Conservation (phyloP, 2,797 vertebrate species). For the Enteromius argenteus region DNA sequence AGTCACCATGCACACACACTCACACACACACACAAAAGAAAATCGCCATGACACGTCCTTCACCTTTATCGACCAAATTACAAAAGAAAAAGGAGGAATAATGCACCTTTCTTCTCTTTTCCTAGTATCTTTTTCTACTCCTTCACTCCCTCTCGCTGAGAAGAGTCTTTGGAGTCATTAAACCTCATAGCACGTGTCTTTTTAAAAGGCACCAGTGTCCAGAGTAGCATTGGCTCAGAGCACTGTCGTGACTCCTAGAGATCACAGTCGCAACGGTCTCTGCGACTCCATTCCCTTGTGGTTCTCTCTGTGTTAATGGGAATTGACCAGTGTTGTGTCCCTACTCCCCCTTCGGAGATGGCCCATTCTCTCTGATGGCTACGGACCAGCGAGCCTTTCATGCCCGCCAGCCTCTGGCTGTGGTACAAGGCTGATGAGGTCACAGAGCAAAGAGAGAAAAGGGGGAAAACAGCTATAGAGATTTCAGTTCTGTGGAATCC, state of each 20-base stretch:
- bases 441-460: slow-evolving; percentile 30
- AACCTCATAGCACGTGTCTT: slow-evolving; percentile 57
- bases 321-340: slow-evolving; percentile 73
- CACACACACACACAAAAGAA: slow-evolving; percentile 53
- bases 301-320: slow-evolving; percentile 72
- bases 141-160: slow-evolving; percentile 38
- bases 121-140: slow-evolving; percentile 68
- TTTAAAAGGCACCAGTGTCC: slow-evolving; percentile 59
- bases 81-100: slow-evolving; percentile 67
- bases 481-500: slow-evolving; percentile 22
- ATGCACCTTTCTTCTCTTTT: slow-evolving; percentile 40
- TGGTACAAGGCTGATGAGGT: slow-evolving; percentile 49
- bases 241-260: slow-evolving; percentile 54
- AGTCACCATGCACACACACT: slow-evolving; percentile 46
- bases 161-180: slow-evolving; percentile 54
- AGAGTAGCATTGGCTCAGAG: slow-evolving; percentile 58
- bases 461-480: slow-evolving; percentile 11
- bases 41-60: slow-evolving; percentile 78
- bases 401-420: slow-evolving; percentile 24
- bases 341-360: slow-evolving; percentile 50
- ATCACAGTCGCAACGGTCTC: slow-evolving; percentile 53
- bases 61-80: slow-evolving; percentile 81
- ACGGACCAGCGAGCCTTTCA: slow-evolving; percentile 45
- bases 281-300: slow-evolving; percentile 56
- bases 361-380: slow-evolving; percentile 52